Conservation (phyloP, 2,113 vertebrate species). For the Cheirogaleus medius region DNA sequence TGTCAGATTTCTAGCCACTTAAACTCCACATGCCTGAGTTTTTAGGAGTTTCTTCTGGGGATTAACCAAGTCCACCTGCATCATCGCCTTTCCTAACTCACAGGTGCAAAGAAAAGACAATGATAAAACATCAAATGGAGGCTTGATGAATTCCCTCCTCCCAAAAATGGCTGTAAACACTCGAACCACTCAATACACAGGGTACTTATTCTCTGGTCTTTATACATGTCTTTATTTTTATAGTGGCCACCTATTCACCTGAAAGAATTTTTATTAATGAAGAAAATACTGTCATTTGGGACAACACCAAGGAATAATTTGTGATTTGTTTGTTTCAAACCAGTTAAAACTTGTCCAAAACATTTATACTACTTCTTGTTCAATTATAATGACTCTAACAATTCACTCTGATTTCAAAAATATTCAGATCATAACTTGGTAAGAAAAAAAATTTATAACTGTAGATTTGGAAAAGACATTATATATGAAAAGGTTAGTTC, state of each 20-base stretch:
- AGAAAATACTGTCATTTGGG: background rate
- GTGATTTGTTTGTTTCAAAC: background rate
- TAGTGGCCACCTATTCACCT: background rate
- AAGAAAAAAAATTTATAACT: background rate
- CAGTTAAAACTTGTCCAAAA: background rate
- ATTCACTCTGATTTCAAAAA: background rate
- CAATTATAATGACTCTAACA: slow-evolving; percentile 1
- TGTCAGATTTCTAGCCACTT: background rate
- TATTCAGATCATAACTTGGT: no score
- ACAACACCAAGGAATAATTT: background rate
- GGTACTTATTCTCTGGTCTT: background rate
- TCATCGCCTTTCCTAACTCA: background rate
- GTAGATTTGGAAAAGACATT: background rate
- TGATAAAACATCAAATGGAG: background rate
- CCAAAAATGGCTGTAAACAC: background rate
- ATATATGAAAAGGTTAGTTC: slow-evolving; percentile 22
- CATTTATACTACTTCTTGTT: background rate
- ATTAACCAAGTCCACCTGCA: background rate
- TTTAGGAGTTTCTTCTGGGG: background rate
- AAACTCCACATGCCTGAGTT: background rate
- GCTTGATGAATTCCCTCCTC: background rate
- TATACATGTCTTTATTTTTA: slow-evolving; percentile 33
- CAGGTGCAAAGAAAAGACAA: background rate
- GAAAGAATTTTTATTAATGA: slow-evolving; percentile 28
- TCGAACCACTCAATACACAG: background rate